Conservation (phyloP, 2,113 vertebrate species). For the cattle (Bos taurus) region DNA sequence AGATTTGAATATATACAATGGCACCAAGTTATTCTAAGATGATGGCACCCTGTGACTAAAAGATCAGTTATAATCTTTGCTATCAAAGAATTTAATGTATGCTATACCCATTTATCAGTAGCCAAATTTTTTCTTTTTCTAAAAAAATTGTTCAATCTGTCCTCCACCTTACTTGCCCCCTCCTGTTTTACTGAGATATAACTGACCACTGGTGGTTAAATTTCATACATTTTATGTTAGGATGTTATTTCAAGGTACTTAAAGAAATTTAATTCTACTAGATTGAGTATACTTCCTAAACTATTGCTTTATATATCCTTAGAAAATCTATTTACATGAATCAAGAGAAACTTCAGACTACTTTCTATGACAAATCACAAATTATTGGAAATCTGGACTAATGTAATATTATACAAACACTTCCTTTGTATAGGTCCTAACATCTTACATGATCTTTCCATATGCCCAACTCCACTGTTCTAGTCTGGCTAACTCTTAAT, state of each 20-base stretch:
- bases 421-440: neutral
- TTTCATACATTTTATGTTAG: constrained; percentile 2
- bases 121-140: neutral
- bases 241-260: neutral
- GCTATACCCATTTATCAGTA: neutral
- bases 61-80: neutral
- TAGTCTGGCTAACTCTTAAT: neutral
- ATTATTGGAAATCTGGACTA: neutral
- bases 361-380: constrained; percentile 9
- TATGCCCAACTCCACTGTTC: neutral
- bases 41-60: neutral
- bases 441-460: neutral
- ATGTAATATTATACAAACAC: neutral
- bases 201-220: neutral
- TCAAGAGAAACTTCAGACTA: neutral
- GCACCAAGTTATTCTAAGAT: neutral
- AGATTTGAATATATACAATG: neutral
- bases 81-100: neutral
- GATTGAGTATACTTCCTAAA: neutral
- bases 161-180: neutral
- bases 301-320: neutral
- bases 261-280: constrained; percentile 17
- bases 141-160: neutral
- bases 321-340: constrained; percentile 3
- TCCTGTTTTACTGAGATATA: neutral